These are phyloP conservation scores for Nannoperca australis DNA, from an alignment of 2,797 vertebrate species.

Conservation along the genomic window DNA sequence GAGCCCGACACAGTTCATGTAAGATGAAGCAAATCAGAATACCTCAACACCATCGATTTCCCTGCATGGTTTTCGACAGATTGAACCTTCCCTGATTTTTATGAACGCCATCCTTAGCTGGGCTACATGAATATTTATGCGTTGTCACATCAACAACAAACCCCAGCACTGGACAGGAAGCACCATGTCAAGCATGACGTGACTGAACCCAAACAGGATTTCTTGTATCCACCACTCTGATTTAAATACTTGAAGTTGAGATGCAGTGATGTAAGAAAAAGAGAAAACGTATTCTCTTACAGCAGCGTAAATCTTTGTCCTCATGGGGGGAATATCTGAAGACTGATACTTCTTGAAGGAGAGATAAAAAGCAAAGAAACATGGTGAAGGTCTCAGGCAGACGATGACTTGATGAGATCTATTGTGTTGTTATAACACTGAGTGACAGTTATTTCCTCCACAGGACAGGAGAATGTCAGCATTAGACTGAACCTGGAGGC, in stretches of 20 bases:
- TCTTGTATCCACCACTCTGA: too few relatives aligned
- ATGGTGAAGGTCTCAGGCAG: background rate
- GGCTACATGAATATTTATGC: too few relatives aligned
- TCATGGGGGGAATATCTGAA: background rate
- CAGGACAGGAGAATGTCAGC: conserved; percentile 89
- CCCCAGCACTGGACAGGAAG: too few relatives aligned
- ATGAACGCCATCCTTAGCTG: too few relatives aligned
- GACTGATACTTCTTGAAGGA: background rate
- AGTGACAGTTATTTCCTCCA: conserved; percentile 37
- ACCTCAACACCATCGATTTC: too few relatives aligned
- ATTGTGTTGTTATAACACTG: background rate
- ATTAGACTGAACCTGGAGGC: conserved; percentile 90
- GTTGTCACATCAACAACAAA: too few relatives aligned
- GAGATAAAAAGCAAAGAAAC: background rate
- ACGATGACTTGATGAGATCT: background rate
- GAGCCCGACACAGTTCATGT: too few relatives aligned
- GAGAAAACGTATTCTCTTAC: background rate
- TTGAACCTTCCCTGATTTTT: too few relatives aligned
- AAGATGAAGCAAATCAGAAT: too few relatives aligned
- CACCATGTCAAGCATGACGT: too few relatives aligned
- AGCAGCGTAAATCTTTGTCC: background rate
- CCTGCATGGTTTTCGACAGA: too few relatives aligned
- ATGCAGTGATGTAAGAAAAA: background rate
- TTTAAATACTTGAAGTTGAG: background rate
- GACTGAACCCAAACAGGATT: too few relatives aligned